These are phyloP conservation scores for Procavia capensis DNA, from an alignment of 2,113 vertebrate species.

Conservation along the genomic window DNA sequence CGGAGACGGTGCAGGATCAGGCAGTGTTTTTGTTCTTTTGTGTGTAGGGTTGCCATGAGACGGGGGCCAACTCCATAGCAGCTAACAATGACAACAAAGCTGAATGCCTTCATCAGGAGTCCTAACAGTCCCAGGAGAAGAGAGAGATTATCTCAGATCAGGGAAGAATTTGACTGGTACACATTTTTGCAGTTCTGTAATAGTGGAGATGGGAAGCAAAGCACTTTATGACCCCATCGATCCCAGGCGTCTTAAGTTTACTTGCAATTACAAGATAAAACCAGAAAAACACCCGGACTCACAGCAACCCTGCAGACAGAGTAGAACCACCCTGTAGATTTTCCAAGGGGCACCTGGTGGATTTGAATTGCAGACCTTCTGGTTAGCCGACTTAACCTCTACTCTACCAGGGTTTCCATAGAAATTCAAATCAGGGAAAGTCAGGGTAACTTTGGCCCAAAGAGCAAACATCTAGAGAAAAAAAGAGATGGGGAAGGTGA, in stretches of 20 bases:
- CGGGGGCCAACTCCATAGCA: background rate
- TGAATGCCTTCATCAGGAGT: background rate
- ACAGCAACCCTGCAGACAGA: too few species aligned
- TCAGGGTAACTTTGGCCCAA: background rate
- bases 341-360: too few species aligned
- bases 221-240: background rate
- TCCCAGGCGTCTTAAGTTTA: background rate
- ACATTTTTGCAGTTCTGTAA: background rate
- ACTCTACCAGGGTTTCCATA: too few species aligned
- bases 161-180: background rate
- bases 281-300: too few species aligned
- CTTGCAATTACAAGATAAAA: background rate
- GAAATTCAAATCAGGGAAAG: background rate
- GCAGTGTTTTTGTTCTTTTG: background rate
- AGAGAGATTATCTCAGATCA: background rate
- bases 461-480: background rate
- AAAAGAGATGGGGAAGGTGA: background rate
- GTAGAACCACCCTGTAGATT: too few species aligned
- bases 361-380: too few species aligned
- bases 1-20: background rate
- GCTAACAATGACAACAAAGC: background rate
- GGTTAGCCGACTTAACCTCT: too few species aligned
- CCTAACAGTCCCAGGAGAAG: background rate
- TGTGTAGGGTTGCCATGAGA: background rate
- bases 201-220: accelerated